These are phyloP conservation scores for Hofmannophila pseudospretella DNA, from an alignment of 2,888 invertebrate genomes.

Conservation along the genomic window DNA sequence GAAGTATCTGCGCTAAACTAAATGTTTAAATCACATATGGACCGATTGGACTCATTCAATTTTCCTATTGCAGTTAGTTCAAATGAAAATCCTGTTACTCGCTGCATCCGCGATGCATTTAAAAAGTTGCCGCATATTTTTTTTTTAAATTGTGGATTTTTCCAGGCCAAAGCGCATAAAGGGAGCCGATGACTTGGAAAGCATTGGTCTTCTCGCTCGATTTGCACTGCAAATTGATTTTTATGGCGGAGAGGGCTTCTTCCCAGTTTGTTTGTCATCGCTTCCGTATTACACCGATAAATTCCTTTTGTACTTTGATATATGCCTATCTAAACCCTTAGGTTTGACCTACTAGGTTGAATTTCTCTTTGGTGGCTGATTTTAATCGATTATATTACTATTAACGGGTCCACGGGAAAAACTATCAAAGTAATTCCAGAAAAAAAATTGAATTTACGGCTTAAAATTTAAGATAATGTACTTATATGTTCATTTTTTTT, in stretches of 20 bases:
- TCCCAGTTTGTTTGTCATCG: constrained; percentile 38
- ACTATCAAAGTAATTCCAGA: too few relatives aligned
- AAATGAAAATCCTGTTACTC: constrained; percentile 19
- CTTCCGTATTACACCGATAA: constrained; percentile 8
- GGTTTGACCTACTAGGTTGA: too few relatives aligned
- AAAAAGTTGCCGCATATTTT: constrained; percentile 33
- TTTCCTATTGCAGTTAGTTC: constrained; percentile 17
- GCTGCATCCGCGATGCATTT: constrained; percentile 23
- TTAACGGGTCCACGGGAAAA: too few relatives aligned
- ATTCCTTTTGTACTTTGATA: not conserved
- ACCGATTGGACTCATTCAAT: too few relatives aligned
- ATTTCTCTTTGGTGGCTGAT: too few relatives aligned
- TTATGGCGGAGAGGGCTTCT: constrained; percentile 45
- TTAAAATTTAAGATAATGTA: too few relatives aligned
- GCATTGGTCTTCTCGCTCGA: constrained; percentile 67
- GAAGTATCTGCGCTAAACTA: too few relatives aligned
- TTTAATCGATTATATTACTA: too few relatives aligned
- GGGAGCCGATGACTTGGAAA: constrained; percentile 69
- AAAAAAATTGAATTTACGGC: too few relatives aligned
- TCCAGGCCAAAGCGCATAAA: constrained; percentile 59
- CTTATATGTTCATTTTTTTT: too few relatives aligned
- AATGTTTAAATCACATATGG: too few relatives aligned
- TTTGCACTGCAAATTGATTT: constrained; percentile 74
- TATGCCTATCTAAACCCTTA: too few relatives aligned
- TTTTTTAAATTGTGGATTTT: constrained; percentile 57